Percentiles rank a stretch among this genome's conserved stretches.
These are phyloP conservation scores for Rotaria macrura DNA, from an alignment of 2,888 invertebrate species.

Conservation along the genomic window DNA sequence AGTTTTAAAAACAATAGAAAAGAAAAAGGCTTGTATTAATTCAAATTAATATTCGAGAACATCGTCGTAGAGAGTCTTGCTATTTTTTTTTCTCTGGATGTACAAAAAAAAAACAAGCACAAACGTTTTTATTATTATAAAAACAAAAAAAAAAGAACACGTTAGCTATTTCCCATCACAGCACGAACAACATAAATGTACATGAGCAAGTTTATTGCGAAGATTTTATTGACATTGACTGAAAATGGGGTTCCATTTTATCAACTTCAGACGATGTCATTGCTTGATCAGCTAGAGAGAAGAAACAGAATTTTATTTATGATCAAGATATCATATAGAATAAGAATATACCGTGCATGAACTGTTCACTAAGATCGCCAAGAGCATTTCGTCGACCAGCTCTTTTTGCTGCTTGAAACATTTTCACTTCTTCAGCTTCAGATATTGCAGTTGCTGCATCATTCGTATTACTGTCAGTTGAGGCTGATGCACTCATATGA, in stretches of 20 bases:
- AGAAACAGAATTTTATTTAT: background rate
- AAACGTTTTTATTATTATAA: background rate
- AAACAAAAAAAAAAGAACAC: background rate
- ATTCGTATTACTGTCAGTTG: background rate
- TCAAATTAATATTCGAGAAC: background rate
- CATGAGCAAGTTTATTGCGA: background rate
- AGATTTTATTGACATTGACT: background rate
- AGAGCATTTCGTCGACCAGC: slow-evolving; percentile 4
- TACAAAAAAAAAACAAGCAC: background rate
- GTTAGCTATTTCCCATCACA: background rate
- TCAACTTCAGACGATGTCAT: background rate
- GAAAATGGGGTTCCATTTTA: background rate
- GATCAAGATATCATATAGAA: background rate
- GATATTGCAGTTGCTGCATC: background rate
- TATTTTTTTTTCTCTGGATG: background rate
- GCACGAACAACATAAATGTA: background rate
- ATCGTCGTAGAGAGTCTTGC: background rate
- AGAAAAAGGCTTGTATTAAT: background rate
- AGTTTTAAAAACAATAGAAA: background rate
- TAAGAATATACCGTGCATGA: background rate
- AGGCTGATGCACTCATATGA: background rate
- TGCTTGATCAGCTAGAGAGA: background rate
- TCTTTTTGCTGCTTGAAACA: background rate
- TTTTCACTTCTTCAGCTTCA: background rate
- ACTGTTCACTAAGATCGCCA: background rate